Base-by-base conservation (phyloP, 1,140 invertebrate genomes). In the Vanessa atalanta region DNA sequence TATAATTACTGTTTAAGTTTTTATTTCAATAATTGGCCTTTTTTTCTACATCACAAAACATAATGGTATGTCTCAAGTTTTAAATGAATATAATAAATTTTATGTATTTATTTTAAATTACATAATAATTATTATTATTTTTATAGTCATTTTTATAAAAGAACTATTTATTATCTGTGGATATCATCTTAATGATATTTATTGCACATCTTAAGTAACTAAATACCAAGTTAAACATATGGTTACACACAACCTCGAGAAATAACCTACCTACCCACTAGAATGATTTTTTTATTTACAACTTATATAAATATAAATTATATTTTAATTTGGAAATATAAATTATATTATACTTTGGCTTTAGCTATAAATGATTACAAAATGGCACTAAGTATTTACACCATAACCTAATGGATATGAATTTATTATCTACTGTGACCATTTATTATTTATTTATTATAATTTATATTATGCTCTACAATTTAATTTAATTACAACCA, bases 331-430 rank as follows among this genome's bases (percentile, higher is more conserved):
- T 43, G 37, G 37, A 43, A 43, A 43, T 43, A 43, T 43, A 43
- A 43, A 43, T 43, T 43, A 43, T 43, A 43, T 43, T 43, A 43
- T 43, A 43, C 88, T 92, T 92, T 92, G 90, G 88, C 90, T 85
- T 91, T 86, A 85, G 83, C 87, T 91, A 88, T 82, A 77, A 83
- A 83, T 79, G 83, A 84, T 84, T 84, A 89, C 65, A 57, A 75
- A 87, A 92, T 92, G 90, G 90, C 90, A 92, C 90, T 89, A 85
- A 82, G 82, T 90, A 92, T 92, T 88, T 92, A 92, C 90, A 91
- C 78, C 72, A 68, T 88, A 85, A 72, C 73, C 84, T 87, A 87
- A 78, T 69, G 65, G 67, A 75, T 75, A 65, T 71, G 15, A 53
- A 69, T 65, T 57, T 64, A 64, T 57, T 26, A 72, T 43, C 53